Base-by-base conservation (phyloP, 2,113 vertebrate species). In the Marmota flaviventris region DNA sequence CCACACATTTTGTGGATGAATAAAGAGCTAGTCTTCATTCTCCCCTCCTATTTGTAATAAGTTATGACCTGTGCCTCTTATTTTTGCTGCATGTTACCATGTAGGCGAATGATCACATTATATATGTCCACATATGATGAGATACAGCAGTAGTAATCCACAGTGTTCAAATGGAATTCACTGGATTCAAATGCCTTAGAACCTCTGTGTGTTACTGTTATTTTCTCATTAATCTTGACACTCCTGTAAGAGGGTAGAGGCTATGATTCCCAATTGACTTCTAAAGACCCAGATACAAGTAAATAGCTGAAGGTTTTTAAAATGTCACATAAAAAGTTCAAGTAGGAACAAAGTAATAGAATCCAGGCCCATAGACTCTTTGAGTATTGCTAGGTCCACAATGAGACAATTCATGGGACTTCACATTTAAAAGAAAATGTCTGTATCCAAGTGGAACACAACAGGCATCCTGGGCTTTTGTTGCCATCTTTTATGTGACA, bases 191-290 rank as follows among this genome's bases (percentile, higher is more conserved):
- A 72, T 70, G 13, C 27, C 51, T 87, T n/a, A 58, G 45, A 85
- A 70, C 34, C n/a, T 88, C 56, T 25, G n/a, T 53, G 51, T 17
- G 89, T 83, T 24, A 37, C 22, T 77, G 5, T 37, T 48, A 32
- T 61, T 92, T 96, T 72, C 14, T 82, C 61, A 83, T 39, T 67
- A 37, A 29, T 86, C 56, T 94, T 78, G 48, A 61, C 65, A 72
- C 2, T 69, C 9, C 51, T 81, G 24, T 18, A 24, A 70, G 42
- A 0, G 24, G 11, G 1, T 39, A 1, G 65, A 70, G 84, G 34
- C 11, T 56, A 5, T 34, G 18, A n/a, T 65, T 16, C 90, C 73
- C 61, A 56, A 48, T 85, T 94, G 73, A 48, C 5, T n/a, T 77
- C 69, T 27, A 89, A 58, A 87, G 27, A 79, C 37, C 53, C 14